phyloP scores from a whole-genome alignment of 2,888 invertebrate genomes.

The Patella pellucida region DNA sequence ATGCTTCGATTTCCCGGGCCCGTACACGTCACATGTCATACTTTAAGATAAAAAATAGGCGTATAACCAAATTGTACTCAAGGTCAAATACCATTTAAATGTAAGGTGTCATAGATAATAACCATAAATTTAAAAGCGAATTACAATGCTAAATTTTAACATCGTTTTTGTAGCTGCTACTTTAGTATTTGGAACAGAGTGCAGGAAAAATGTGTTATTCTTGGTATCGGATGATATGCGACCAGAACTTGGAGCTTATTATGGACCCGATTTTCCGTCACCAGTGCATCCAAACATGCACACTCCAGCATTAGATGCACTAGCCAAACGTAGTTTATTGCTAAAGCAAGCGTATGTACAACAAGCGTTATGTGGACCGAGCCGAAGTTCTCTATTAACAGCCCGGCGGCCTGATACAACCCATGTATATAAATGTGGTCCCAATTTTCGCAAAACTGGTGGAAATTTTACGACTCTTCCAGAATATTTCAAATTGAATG shows the following conservation, averaged over 20 bases:
- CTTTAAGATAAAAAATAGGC: too few species aligned
- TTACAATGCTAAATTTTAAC: too few species aligned
- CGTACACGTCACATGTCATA: too few species aligned
- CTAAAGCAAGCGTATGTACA: slow-evolving; percentile 79
- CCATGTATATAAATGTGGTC: slow-evolving; percentile 84
- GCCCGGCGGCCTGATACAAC: slow-evolving; percentile 87
- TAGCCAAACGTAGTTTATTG: slow-evolving; percentile 77
- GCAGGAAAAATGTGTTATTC: slow-evolving; percentile 38
- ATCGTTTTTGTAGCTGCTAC: too few species aligned
- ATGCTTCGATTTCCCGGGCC: too few species aligned
- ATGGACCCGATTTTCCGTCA: slow-evolving; percentile 36
- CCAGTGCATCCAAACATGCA: slow-evolving; percentile 74
- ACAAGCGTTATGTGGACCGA: slow-evolving; percentile 92
- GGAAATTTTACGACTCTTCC: slow-evolving; percentile 88
- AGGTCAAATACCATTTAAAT: too few species aligned
- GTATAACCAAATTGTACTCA: too few species aligned
- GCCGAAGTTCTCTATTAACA: slow-evolving; percentile 77
- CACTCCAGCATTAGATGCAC: slow-evolving; percentile 81
- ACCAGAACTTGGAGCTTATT: slow-evolving; percentile 33
- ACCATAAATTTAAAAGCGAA: too few species aligned
- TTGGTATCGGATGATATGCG: slow-evolving; percentile 37
- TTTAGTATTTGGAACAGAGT: too few species aligned
- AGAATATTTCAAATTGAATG: slow-evolving; percentile 83
- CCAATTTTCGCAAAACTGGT: slow-evolving; percentile 78
- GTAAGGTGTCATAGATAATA: too few species aligned